Percentiles rank a stretch among this genome's conserved stretches.
These are phyloP conservation scores for Phenacoccus solenopsis DNA, from an alignment of 1,140 invertebrate species.

Conservation along the genomic window DNA sequence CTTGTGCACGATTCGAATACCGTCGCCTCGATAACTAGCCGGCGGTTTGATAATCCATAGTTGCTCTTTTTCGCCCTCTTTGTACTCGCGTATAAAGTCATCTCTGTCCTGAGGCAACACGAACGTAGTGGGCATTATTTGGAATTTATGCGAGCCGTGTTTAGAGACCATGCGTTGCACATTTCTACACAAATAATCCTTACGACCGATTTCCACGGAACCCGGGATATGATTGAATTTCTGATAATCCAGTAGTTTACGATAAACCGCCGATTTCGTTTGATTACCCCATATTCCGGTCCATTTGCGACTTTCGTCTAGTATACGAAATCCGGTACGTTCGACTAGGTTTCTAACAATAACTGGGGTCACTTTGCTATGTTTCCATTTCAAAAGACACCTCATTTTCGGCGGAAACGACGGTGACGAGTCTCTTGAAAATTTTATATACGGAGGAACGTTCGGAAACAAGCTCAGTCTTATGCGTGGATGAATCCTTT, in stretches of 20 bases:
- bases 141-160: constrained; percentile 34
- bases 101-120: constrained; percentile 83
- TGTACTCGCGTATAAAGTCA: constrained; percentile 92
- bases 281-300: constrained; percentile 68
- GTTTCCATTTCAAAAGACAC: constrained; percentile 74
- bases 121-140: constrained; percentile 77
- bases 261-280: constrained; percentile 62
- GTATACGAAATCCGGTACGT: constrained; percentile 70
- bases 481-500: constrained; percentile 35
- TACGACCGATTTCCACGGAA: constrained; percentile 87
- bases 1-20: constrained; percentile 81
- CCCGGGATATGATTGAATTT: constrained; percentile 86
- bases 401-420: constrained; percentile 54
- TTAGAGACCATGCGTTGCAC: constrained; percentile 73
- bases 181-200: constrained; percentile 90
- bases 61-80: constrained; percentile 59
- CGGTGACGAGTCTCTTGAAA: constrained; percentile 40
- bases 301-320: constrained; percentile 66
- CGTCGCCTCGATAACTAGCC: constrained; percentile 76
- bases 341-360: constrained; percentile 67
- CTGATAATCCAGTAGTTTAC: constrained; percentile 62
- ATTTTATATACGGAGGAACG: constrained; percentile 79
- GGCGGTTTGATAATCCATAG: constrained; percentile 98
- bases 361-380: constrained; percentile 80
- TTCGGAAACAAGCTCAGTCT: constrained; percentile 65